Base-by-base conservation (phyloP, 2,797 vertebrate genomes). In the Centropyge bicolor region DNA sequence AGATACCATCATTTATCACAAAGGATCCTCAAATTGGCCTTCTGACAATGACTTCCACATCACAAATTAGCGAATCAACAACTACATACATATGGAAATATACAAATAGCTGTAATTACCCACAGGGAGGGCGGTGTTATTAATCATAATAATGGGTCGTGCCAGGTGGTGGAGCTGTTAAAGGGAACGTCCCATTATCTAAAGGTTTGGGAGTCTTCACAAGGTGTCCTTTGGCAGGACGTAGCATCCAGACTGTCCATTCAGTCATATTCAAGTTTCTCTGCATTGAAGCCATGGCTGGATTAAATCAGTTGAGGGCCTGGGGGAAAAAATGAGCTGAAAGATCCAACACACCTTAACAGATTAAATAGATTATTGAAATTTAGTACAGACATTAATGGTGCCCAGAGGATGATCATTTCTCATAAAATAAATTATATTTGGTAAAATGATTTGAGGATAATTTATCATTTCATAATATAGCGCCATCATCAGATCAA, bases 31-130 rank as follows among this genome's bases (percentile, higher is more conserved):
- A 89, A 82, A 85, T 81, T 83, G 74, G 83, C 70, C 80, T 43
- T 46, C 72, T 83, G 88, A 91, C 84, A 86, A 74, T 35, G 76
- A 76, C 86, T 85, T 87, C 85, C 73, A 72, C 82, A 56, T 83
- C 81, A 43, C 68, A 82, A 79, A 85, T 85, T 38, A 87, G 85
- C 67, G 81, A 86, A 87, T 81, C 87, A 89, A 89, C 82, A 85
- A 84, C 90, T 86, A 84, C 87, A 86, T 76, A 81, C 76, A 38
- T 76, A 74, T 4, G 22, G 75, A 89, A 86, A 89, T 83, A 69
- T 85, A 84, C 83, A 88, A 92, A 92, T 82, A 75, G 82, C 64
- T 85, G 83, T 84, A 85, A 89, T 91, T 89, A 89, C 62, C 65
- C 20, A 40, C 62, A n/a, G 48, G 35, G 38, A 75, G 51, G 67